Conservation (phyloP, 1,140 invertebrate genomes). For the Lasioglossum baleicum region DNA sequence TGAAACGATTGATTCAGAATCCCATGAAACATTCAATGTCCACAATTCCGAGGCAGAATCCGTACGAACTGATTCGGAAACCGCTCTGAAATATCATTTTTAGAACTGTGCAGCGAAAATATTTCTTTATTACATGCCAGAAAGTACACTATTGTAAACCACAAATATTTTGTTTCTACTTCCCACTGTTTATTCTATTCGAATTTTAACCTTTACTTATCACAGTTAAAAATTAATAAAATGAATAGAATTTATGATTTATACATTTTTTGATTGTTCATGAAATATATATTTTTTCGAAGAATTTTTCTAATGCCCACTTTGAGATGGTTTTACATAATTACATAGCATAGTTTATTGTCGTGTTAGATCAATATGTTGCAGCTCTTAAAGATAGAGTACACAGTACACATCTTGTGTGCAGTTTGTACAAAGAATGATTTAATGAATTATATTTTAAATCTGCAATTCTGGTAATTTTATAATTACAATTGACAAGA, state of each 20-base stretch:
- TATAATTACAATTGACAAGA: too few relatives aligned
- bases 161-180: background rate
- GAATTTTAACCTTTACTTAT: background rate
- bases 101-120: background rate
- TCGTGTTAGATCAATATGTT: too few relatives aligned
- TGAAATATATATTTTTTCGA: background rate
- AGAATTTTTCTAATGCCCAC: too few relatives aligned
- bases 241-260: background rate
- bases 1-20: conserved; percentile 13
- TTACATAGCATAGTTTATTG: too few relatives aligned
- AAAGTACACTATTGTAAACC: background rate
- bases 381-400: too few relatives aligned
- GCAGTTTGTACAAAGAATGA: too few relatives aligned
- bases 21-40: conserved; percentile 30
- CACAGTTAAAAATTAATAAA: background rate
- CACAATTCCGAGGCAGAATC: background rate
- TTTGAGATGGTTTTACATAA: too few relatives aligned
- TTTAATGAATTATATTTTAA: too few relatives aligned
- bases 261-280: background rate
- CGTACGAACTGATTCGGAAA: background rate
- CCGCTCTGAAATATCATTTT: background rate
- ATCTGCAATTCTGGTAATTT: too few relatives aligned
- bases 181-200: background rate
- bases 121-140: background rate
- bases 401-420: too few relatives aligned